Evolutionary conservation across 2,797 vertebrate species (phyloP).

Genomic region (Cynodonichthys magdalenae): DNA sequence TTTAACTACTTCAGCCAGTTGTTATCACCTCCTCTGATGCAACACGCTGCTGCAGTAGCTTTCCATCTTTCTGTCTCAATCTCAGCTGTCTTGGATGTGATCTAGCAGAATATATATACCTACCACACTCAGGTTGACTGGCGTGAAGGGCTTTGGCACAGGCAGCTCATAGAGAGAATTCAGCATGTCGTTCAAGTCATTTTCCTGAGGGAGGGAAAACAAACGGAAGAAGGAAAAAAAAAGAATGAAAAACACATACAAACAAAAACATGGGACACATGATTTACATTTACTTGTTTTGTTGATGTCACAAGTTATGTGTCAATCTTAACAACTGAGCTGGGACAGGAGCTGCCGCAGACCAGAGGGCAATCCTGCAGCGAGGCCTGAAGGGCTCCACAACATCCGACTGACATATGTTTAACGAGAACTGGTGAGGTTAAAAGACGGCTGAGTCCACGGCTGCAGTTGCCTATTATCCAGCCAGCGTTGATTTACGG

Average conservation of each 20-base stretch:
- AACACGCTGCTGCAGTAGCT: slow-evolving; percentile 29
- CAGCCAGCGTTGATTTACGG: slow-evolving; percentile 72
- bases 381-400: slow-evolving; percentile 64
- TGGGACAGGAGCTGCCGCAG: slow-evolving; percentile 51
- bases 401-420: slow-evolving; percentile 71
- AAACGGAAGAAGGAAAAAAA: slow-evolving; percentile 15
- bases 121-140: slow-evolving; percentile 94
- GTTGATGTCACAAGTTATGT: slow-evolving; percentile 49
- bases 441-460: slow-evolving; percentile 73
- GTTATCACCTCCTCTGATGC: slow-evolving; percentile 31
- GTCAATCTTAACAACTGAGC: slow-evolving; percentile 55
- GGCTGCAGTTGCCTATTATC: slow-evolving; percentile 79
- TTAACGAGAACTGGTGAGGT: slow-evolving; percentile 79
- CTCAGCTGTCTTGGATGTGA: slow-evolving; percentile 43
- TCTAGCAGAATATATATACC: slow-evolving; percentile 71
- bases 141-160: slow-evolving; percentile 91
- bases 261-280: slow-evolving; percentile 38
- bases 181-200: slow-evolving; percentile 92
- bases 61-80: slow-evolving; percentile 22
- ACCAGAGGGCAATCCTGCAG: slow-evolving; percentile 65
- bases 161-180: slow-evolving; percentile 90
- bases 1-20: slow-evolving; percentile 39
- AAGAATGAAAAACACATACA: slow-evolving; percentile 21
- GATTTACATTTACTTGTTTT: slow-evolving; percentile 50
- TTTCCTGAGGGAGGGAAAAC: slow-evolving; percentile 80